Evolutionary conservation across 2,113 vertebrate species (phyloP), one percentile per base, ranked within the genome.

Genomic region (Scolopax mira): DNA sequence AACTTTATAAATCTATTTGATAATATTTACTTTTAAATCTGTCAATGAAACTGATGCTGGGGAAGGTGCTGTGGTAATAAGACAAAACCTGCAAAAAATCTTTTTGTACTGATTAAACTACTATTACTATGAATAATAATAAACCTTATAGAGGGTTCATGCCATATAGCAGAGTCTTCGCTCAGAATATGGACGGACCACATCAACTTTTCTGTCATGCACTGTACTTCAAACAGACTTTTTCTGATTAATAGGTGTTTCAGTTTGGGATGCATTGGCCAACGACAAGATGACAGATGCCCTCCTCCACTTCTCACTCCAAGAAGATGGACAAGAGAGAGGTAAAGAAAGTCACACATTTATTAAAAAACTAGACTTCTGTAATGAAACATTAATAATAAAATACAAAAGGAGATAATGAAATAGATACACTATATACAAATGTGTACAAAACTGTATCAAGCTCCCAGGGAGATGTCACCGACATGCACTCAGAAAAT

Each of bases 31-130:
- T 73, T 31, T 89, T 58, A 73, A 66, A 72, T 19, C 6, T 30
- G 8, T 3, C 5, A 61, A 85, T 13, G 2, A 1, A 2, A 4
- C 2, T n/a, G 15, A 31, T 72, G 14, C 0, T n/a, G 13, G 19
- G 2, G 14, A 88, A 78, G 0, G 2, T 30, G 3, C 6, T 44
- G 4, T 1, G 1, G 2, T 67, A 48, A 8, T 14, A 23, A 52
- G 12, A 42, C 4, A 75, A 69, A 89, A 54, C 1, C 4, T 3
- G 2, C 31, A 48, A 73, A 52, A 78, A 51, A 30, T 5, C 1
- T 9, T 55, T 66, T 41, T 33, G 33, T n/a, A 18, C 13, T 18
- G 11, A 37, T 51, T 66, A 60, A 87, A 13, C 3, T 41, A 8
- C 11, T 60, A 10, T 30, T 27, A 48, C 21, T 22, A 48, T 48